These are phyloP conservation scores for Oasisia sp. DNA, from an alignment of 2,888 invertebrate genomes.

Conservation along the genomic window DNA sequence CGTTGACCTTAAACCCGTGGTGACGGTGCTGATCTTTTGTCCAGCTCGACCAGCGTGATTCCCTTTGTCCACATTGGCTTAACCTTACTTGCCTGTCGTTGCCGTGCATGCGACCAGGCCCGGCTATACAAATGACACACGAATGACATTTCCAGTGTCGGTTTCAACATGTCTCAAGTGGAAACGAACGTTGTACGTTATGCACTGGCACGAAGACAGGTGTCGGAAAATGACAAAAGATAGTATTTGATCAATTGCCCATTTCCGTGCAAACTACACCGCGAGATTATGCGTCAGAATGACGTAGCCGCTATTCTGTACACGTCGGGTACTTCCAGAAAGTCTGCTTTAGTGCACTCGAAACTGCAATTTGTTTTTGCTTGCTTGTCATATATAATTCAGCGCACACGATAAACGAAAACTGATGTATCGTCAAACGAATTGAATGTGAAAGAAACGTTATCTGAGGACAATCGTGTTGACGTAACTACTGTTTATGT, in stretches of 20 bases:
- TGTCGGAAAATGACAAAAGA: conserved; percentile 8
- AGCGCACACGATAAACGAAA: neutral
- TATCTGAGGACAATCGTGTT: neutral
- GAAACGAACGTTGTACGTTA: neutral
- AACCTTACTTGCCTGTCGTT: neutral
- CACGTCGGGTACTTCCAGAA: neutral
- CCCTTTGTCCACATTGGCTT: neutral
- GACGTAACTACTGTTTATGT: neutral
- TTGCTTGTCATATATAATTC: neutral
- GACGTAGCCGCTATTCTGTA: neutral
- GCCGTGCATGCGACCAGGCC: neutral
- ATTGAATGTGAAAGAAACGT: neutral
- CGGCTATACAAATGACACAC: neutral
- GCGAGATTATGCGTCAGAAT: neutral
- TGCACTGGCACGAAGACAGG: neutral
- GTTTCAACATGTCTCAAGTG: neutral
- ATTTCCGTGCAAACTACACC: neutral
- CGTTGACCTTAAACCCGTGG: neutral
- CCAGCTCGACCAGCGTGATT: neutral
- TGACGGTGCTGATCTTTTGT: neutral
- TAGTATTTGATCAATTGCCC: neutral
- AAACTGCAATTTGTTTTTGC: neutral
- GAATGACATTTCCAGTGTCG: neutral
- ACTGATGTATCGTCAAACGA: neutral
- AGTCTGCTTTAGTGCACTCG: neutral